Base-by-base conservation (phyloP, 1,140 invertebrate genomes). In the Pogonognathellus flavescens region DNA sequence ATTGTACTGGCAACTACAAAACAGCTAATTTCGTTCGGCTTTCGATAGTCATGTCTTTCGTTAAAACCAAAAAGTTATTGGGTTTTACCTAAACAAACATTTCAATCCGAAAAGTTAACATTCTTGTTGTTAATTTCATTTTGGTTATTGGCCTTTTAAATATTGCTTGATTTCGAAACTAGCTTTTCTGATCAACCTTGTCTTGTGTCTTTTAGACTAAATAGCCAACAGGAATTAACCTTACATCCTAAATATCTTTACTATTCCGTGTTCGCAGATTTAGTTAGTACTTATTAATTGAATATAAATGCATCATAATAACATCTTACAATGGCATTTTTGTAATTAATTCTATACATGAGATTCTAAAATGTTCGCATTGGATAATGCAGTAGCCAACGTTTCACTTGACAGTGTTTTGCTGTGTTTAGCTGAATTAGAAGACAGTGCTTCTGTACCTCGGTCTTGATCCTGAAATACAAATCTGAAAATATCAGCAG, bases 401-500 rank as follows among this genome's bases (percentile, higher is more conserved):
- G 84, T 52, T 25, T 87, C 86, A 52, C 55, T 85, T 31, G 86
- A 84, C 16, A 85, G 14, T 76, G 49, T 85, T 22, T 66, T 80
- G 14, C 9, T 59, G 16, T 50, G 18, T 41, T 81, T 66, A 2
- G 41, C 25, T 13, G 60, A 25, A 59, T 55, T 52, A 50, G 49
- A 31, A 25, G 55, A 60, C 18, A 20, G 9, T 22, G 25, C 57
- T 50, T 82, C 59, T 59, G 41, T 9, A 50, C 18, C 14, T 85
- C 49, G 10, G 22, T 84, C 41, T 31, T 82, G 82, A 83, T 86
- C 85, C 13, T 80, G 76, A 22, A 83, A 82, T 22, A 84, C 80
- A 70, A 86, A 50, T 66, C 88, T 86, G n/a, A 89, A 76, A 62
- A 89, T 89, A 52, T 89, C 88, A 5, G 84, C 84, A 7, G 86